A percentile compares a stretch with the other conserved stretches of the same genome.
These are phyloP conservation scores for Bos indicus DNA, from an alignment of 2,113 vertebrate genomes.

Conservation along the genomic window DNA sequence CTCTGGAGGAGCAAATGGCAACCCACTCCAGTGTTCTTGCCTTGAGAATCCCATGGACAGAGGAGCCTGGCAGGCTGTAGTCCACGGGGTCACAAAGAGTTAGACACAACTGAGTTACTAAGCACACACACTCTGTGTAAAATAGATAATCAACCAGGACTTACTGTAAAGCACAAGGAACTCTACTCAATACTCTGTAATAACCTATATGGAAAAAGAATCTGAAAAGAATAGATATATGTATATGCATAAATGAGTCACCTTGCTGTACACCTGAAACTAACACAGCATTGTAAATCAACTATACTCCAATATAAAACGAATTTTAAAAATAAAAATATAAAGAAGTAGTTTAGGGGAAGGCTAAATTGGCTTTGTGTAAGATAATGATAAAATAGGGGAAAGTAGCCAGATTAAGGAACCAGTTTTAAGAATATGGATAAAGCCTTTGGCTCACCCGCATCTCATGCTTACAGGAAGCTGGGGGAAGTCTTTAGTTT, in stretches of 20 bases:
- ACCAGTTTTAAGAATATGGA: not conserved
- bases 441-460: not conserved
- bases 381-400: not conserved
- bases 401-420: not conserved
- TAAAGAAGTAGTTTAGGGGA: not conserved
- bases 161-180: not conserved
- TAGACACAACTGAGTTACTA: not conserved
- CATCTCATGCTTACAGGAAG: not conserved
- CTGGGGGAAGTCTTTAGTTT: not conserved
- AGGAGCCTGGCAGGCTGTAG: not conserved
- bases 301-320: not conserved
- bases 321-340: not conserved
- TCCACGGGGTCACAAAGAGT: not conserved
- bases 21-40: not conserved
- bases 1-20: not conserved
- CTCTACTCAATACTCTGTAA: not conserved
- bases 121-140: not conserved
- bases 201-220: not conserved
- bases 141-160: not conserved
- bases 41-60: not conserved
- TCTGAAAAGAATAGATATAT: not conserved
- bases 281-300: not conserved
- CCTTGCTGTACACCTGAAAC: not conserved
- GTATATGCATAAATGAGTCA: not conserved
- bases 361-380: not conserved